phyloP scores from a whole-genome alignment of 1,140 invertebrate genomes.

The Cyphomyrmex costatus region DNA sequence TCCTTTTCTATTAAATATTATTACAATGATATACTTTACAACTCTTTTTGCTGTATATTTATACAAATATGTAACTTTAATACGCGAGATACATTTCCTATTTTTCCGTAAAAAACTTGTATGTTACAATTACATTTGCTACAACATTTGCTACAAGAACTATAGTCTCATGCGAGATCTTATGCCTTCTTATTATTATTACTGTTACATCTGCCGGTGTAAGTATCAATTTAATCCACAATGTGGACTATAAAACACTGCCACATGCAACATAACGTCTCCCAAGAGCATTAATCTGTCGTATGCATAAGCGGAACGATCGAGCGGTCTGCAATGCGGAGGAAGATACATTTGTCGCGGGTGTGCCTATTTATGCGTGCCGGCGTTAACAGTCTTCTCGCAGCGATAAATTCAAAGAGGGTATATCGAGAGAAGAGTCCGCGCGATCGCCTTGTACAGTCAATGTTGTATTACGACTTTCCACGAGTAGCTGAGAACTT shows the following conservation, averaged over 20 bases:
- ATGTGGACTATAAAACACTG: constrained; percentile 53
- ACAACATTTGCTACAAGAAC: too few relatives aligned
- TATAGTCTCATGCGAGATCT: too few relatives aligned
- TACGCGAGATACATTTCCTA: neutral
- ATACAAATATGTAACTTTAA: neutral
- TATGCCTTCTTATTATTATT: constrained; percentile 18
- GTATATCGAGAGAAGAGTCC: constrained; percentile 10
- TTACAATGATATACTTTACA: neutral
- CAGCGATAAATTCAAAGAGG: constrained; percentile 59
- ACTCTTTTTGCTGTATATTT: neutral
- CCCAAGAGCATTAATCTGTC: constrained; percentile 56
- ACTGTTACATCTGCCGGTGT: neutral
- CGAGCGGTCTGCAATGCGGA: constrained; percentile 13
- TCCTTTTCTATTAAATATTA: neutral
- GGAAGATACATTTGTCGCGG: constrained; percentile 47
- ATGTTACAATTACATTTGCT: too few relatives aligned
- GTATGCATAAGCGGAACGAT: constrained; percentile 58
- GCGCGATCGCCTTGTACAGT: constrained; percentile 63
- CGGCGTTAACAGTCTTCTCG: constrained; percentile 56
- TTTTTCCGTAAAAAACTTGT: neutral
- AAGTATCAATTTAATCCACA: constrained; percentile 30
- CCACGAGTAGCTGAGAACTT: constrained; percentile 37
- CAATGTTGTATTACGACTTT: constrained; percentile 71
- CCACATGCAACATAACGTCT: constrained; percentile 36
- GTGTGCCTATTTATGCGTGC: constrained; percentile 61